Conservation (phyloP, 1,140 invertebrate species). For the Meloidogyne chitwoodi region DNA sequence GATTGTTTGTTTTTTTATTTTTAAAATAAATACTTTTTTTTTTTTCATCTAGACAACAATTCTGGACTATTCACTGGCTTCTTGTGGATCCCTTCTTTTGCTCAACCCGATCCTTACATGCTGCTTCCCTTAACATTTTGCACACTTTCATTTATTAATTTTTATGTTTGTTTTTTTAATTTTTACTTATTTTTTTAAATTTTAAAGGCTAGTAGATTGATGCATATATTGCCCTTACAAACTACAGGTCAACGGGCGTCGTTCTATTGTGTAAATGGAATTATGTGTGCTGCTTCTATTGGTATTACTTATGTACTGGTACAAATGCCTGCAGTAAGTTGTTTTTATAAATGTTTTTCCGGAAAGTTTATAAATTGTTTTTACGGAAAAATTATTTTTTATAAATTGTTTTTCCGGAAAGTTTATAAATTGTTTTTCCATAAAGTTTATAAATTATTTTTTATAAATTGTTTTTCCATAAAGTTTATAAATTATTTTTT, state of each 20-base stretch:
- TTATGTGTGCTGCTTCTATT: not conserved
- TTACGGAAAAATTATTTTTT: too few species aligned
- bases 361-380: too few species aligned
- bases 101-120: conserved; percentile 9
- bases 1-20: not conserved
- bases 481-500: too few species aligned
- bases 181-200: not conserved
- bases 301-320: not conserved
- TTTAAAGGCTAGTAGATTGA: not conserved
- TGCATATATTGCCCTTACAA: not conserved
- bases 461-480: too few species aligned
- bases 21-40: too few species aligned
- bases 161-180: not conserved
- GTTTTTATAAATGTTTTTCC: not conserved
- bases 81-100: not conserved
- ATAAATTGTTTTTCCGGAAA: too few species aligned
- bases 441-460: too few species aligned
- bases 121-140: not conserved
- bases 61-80: not conserved
- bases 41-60: not conserved
- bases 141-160: not conserved
- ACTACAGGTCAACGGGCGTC: not conserved
- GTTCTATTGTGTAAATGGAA: not conserved
- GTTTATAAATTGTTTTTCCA: too few species aligned
- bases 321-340: not conserved